A percentile compares a stretch with the other conserved stretches of the same genome.
Conservation (phyloP, 2,888 invertebrate genomes). For the Dicyrtomina minuta region DNA sequence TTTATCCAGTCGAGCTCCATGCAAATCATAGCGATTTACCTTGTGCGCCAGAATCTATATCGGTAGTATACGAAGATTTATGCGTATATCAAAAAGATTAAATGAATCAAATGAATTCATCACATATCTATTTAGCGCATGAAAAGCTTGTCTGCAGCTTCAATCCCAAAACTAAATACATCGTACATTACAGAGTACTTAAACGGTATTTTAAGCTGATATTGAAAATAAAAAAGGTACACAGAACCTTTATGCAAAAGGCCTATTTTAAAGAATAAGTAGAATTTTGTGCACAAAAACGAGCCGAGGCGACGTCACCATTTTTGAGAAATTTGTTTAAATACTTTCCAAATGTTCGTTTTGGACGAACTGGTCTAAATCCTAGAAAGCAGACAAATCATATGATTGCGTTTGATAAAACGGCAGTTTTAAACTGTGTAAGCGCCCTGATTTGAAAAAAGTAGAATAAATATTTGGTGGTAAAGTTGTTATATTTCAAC, state of each 20-base stretch:
- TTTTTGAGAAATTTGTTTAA: constrained; percentile 36
- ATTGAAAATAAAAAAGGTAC: constrained; percentile 31
- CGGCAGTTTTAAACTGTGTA: neutral
- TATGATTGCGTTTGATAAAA: neutral
- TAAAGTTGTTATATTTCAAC: neutral
- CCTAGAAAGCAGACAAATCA: neutral
- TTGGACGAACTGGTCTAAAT: constrained; percentile 18
- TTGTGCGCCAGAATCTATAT: neutral
- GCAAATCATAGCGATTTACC: constrained; percentile 16
- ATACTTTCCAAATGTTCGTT: constrained; percentile 4
- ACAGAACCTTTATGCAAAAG: constrained; percentile 32
- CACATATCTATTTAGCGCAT: constrained; percentile 1
- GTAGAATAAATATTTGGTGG: neutral
- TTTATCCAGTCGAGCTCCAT: neutral
- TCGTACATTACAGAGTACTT: constrained; percentile 33
- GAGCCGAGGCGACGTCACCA: constrained; percentile 16
- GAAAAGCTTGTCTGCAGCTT: constrained; percentile 11
- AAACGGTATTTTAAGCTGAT: constrained; percentile 34
- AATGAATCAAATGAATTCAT: neutral
- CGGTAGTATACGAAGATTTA: neutral
- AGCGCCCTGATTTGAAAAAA: neutral
- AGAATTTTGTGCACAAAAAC: constrained; percentile 19
- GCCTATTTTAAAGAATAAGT: constrained; percentile 34
- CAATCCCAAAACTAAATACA: constrained; percentile 23
- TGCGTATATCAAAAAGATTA: constrained; percentile 25